Conservation (phyloP, 2,888 invertebrate genomes). For the Meteorus colon region DNA sequence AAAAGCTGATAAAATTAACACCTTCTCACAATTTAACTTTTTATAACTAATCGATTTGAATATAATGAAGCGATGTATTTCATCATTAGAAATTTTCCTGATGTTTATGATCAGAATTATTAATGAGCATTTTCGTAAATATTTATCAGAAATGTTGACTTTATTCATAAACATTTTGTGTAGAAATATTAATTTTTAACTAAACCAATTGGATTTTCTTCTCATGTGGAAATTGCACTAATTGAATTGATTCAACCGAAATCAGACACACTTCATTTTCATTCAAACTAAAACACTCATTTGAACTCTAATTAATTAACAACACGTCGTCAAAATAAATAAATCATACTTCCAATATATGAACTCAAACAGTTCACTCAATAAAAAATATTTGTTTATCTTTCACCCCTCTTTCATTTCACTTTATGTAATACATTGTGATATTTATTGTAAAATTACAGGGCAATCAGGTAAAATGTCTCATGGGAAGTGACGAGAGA, state of each 20-base stretch:
- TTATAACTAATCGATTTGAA: neutral
- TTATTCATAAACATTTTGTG: too few species aligned
- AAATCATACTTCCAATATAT: too few species aligned
- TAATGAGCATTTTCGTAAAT: too few species aligned
- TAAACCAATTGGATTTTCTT: too few species aligned
- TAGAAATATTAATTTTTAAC: too few species aligned
- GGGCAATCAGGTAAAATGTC: slow-evolving; percentile 9
- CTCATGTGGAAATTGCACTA: too few species aligned
- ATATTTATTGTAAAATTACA: slow-evolving; percentile 17
- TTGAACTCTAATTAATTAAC: too few species aligned
- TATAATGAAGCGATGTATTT: neutral
- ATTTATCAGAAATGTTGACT: too few species aligned
- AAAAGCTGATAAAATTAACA: neutral
- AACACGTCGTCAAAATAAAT: too few species aligned
- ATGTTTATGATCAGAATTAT: neutral
- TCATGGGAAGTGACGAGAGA: neutral
- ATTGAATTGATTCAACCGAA: too few species aligned
- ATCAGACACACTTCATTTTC: too few species aligned
- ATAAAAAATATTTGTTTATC: neutral
- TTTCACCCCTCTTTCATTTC: neutral
- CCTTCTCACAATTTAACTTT: neutral
- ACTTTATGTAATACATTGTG: slow-evolving; percentile 21
- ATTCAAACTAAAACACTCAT: too few species aligned
- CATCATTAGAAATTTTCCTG: neutral
- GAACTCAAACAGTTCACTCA: neutral